A percentile compares a stretch with the other conserved stretches of the same genome.
Conservation (phyloP, 2,888 invertebrate species). For the Lymantria dispar region DNA sequence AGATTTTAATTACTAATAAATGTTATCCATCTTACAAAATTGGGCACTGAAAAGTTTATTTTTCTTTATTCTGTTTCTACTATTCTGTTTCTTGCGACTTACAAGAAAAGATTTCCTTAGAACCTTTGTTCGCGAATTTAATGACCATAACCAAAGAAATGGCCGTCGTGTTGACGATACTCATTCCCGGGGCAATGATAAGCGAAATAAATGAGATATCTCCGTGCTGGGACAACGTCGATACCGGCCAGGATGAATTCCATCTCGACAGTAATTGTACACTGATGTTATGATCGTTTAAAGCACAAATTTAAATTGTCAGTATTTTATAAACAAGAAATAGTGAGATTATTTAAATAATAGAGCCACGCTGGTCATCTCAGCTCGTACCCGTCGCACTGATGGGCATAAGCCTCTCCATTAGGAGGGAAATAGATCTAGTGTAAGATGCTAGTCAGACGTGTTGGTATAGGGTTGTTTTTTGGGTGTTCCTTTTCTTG, state of each 20-base stretch:
- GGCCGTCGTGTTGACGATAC: conserved; percentile 57
- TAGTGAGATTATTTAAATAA: too few relatives aligned
- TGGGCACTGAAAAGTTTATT: too few relatives aligned
- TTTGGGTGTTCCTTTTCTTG: too few relatives aligned
- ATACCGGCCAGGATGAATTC: conserved; percentile 45
- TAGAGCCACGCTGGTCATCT: too few relatives aligned
- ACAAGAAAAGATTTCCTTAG: background rate
- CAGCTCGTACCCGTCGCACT: too few relatives aligned
- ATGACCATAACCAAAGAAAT: conserved; percentile 47
- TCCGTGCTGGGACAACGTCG: conserved; percentile 46
- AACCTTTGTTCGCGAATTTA: conserved; percentile 12
- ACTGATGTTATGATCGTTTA: background rate
- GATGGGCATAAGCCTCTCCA: too few relatives aligned
- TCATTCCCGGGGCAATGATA: conserved; percentile 60
- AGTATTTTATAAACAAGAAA: too few relatives aligned
- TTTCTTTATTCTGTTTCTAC: too few relatives aligned
- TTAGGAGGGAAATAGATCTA: too few relatives aligned
- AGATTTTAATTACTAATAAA: background rate
- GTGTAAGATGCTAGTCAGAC: too few relatives aligned
- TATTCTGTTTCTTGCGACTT: background rate
- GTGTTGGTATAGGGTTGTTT: too few relatives aligned
- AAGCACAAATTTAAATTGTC: too few relatives aligned
- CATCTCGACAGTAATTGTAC: conserved; percentile 36
- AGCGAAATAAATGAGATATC: conserved; percentile 69
- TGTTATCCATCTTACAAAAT: background rate